Base-by-base conservation (phyloP, 2,888 invertebrate species). In the Mamestra brassicae region DNA sequence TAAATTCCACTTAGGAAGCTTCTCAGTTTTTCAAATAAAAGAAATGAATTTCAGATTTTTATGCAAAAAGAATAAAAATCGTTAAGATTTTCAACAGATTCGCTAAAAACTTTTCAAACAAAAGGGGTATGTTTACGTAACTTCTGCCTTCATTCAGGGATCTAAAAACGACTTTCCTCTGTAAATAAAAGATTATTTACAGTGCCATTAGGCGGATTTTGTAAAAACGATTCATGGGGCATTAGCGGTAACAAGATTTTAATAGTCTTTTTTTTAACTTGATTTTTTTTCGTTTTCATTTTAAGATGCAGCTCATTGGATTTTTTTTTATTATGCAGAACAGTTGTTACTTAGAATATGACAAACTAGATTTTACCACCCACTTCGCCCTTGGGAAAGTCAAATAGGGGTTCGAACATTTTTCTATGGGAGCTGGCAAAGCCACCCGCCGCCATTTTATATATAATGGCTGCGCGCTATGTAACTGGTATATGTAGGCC, bases 111-210 rank as follows among this genome's bases (percentile, higher is more conserved):
- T 84, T 84, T 60, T 62, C 17, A 61, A 84, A 81, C 61, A 84
- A 81, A 81, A 55, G 81, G 81, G 85, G 81, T 81, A 34, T 81
- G 65, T 81, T 81, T 81, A 68, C 81, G 57, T 75, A 75, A 84
- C 76, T 84, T 71, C 60, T 68, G 38, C 47, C 54, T 80, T 80
- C 45, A 71, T 71, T 71, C 70, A 68, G 60, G 58, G 47, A 71
- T 67, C 64, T 71, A 52, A 71, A 61, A 80, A 84, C 65, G 81
- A 68, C 70, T 81, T 71, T 45, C 36, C 42, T 47, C n/a, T 60
- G 42, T 66, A 75, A 80, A 81, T 64, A 84, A 68, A 81, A 71
- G 64, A 69, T 75, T 75, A 57, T 84, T 81, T 71, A 75, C 66
- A 64, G 67, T 61, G 26, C 65, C 71, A 75, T 80, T 84, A 68